Conservation (phyloP, 2,797 vertebrate species). For the Paratrypauchen microcephalus region DNA sequence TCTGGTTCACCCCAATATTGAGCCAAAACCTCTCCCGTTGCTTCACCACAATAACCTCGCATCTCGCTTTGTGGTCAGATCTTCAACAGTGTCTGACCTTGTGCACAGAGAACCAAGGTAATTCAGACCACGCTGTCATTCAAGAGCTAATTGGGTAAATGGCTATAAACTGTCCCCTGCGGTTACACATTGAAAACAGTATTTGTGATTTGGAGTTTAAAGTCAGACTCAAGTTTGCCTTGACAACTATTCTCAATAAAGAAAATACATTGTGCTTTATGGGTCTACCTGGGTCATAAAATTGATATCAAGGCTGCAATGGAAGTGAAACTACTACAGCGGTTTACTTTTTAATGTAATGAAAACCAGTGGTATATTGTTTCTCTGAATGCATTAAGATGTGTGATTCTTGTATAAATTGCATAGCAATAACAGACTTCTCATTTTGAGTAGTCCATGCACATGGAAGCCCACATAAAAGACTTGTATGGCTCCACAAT, state of each 20-base stretch:
- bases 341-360: constrained; percentile 46
- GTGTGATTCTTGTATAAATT: constrained; percentile 23
- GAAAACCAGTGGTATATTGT: constrained; percentile 29
- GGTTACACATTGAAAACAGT: constrained; percentile 36
- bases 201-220: constrained; percentile 37
- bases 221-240: constrained; percentile 42
- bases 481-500: constrained; percentile 38
- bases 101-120: constrained; percentile 26
- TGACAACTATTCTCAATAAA: constrained; percentile 49
- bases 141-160: constrained; percentile 56
- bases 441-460: constrained; percentile 34
- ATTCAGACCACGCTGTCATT: constrained; percentile 23
- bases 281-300: constrained; percentile 29
- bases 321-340: constrained; percentile 42
- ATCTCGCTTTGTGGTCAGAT: constrained; percentile 54
- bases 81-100: constrained; percentile 52
- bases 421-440: constrained; percentile 26
- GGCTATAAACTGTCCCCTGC: constrained; percentile 46
- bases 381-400: constrained; percentile 34
- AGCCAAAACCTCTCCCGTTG: constrained; percentile 44
- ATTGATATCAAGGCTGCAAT: constrained; percentile 57
- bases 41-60: constrained; percentile 50
- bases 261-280: constrained; percentile 27
- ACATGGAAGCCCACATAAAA: constrained; percentile 41
- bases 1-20: constrained; percentile 53